These are phyloP conservation scores for Anolis sagrei DNA, from an alignment of 2,113 vertebrate genomes.

Conservation along the genomic window DNA sequence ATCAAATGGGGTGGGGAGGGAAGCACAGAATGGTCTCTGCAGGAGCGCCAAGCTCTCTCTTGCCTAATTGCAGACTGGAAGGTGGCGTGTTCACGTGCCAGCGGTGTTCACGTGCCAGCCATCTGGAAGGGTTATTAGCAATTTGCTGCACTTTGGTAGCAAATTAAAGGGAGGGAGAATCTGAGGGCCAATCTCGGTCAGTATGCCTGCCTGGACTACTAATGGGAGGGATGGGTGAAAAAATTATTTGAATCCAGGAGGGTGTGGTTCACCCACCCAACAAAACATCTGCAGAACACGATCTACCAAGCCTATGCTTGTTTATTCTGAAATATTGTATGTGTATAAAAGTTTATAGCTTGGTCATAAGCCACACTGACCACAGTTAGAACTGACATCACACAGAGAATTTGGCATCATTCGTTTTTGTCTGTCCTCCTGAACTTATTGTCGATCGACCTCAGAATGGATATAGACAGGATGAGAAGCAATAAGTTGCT, in stretches of 20 bases:
- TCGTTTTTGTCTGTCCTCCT: neutral
- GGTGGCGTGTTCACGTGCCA: neutral
- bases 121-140: constrained; percentile 6
- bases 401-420: neutral
- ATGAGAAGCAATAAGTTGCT: too few relatives aligned
- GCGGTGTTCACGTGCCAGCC: neutral
- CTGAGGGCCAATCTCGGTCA: neutral
- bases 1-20: neutral
- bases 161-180: neutral
- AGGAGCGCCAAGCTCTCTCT: neutral
- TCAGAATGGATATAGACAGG: neutral
- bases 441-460: neutral
- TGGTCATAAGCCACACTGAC: neutral
- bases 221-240: neutral
- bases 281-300: neutral
- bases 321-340: neutral
- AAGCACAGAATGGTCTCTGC: neutral
- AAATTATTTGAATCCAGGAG: neutral
- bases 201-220: neutral
- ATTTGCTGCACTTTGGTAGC: neutral
- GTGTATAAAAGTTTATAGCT: neutral
- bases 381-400: neutral
- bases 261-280: neutral
- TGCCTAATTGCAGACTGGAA: neutral
- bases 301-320: neutral